Percentiles rank a stretch among this genome's conserved stretches.
Evolutionary conservation across 2,888 invertebrate species (phyloP).

Genomic region (Linnaemya tessellans): DNA sequence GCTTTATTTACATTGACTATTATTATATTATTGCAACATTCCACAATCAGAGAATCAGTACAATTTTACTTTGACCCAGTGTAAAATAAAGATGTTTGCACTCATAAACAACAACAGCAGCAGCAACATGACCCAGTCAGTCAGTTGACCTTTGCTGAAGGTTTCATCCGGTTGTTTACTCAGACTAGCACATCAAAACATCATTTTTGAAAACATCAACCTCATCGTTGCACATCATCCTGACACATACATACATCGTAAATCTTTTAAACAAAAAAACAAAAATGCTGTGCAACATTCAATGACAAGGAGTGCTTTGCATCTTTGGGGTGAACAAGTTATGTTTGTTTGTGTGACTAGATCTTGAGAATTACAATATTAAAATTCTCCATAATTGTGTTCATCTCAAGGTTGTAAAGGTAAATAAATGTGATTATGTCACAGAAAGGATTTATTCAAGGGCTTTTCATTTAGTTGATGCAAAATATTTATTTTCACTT

Average conservation of each 20-base stretch:
- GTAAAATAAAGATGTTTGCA: constrained; percentile 7
- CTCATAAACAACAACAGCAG: constrained; percentile 6
- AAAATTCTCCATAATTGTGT: constrained; percentile 36
- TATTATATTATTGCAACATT: not conserved
- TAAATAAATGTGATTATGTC: constrained; percentile 40
- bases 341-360: constrained; percentile 28
- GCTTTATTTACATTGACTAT: constrained; percentile 29
- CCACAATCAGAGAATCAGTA: constrained; percentile 11
- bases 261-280: constrained; percentile 6
- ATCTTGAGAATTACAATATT: constrained; percentile 39
- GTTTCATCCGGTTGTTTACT: constrained; percentile 58
- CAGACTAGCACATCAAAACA: constrained; percentile 40
- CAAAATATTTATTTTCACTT: constrained; percentile 1
- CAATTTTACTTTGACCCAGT: constrained; percentile 55
- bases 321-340: constrained; percentile 45
- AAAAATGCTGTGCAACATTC: constrained; percentile 21
- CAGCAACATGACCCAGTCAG: not conserved
- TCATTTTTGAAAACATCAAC: constrained; percentile 51
- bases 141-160: constrained; percentile 61
- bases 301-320: constrained; percentile 40
- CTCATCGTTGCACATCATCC: constrained; percentile 22
- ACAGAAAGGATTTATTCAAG: constrained; percentile 36
- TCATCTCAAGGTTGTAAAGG: constrained; percentile 42
- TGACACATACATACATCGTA: constrained; percentile 39
- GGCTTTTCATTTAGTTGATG: constrained; percentile 1